These are phyloP conservation scores for Drosophila micromelanica DNA, from an alignment of 1,140 invertebrate species.

Conservation along the genomic window DNA sequence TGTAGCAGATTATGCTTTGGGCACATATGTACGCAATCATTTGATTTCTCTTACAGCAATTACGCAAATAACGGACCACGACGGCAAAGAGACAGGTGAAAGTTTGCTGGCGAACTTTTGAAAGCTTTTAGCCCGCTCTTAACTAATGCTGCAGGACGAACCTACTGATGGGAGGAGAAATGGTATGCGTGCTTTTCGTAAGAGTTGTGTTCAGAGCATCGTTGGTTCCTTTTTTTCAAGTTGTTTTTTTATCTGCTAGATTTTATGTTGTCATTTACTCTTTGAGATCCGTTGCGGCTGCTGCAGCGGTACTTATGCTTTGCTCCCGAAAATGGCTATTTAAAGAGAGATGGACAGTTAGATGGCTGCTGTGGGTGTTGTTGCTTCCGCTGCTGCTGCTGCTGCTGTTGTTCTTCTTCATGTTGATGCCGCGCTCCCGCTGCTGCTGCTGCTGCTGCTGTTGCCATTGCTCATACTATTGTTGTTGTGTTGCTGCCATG, in stretches of 20 bases:
- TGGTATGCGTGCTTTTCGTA: slow-evolving; percentile 2
- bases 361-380: slow-evolving; percentile 46
- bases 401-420: slow-evolving; percentile 31
- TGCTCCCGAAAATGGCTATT: slow-evolving; percentile 45
- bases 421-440: slow-evolving; percentile 26
- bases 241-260: slow-evolving; percentile 16
- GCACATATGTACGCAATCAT: background rate
- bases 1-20: too few relatives aligned
- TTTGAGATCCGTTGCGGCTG: slow-evolving; percentile 47
- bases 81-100: slow-evolving; percentile 7
- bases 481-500: slow-evolving; percentile 28
- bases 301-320: slow-evolving; percentile 28
- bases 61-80: background rate
- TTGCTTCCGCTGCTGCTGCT: slow-evolving; percentile 33
- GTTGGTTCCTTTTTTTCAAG: background rate
- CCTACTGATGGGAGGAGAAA: background rate
- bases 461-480: slow-evolving; percentile 46
- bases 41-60: background rate
- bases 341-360: slow-evolving; percentile 73
- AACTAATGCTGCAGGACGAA: slow-evolving; percentile 10
- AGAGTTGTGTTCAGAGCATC: background rate
- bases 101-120: slow-evolving; percentile 19
- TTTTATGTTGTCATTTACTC: slow-evolving; percentile 44
- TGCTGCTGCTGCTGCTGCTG: slow-evolving; percentile 34
- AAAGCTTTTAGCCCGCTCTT: slow-evolving; percentile 15